These are phyloP conservation scores for Trichogramma pretiosum DNA, from an alignment of 1,140 invertebrate species.

Conservation along the genomic window DNA sequence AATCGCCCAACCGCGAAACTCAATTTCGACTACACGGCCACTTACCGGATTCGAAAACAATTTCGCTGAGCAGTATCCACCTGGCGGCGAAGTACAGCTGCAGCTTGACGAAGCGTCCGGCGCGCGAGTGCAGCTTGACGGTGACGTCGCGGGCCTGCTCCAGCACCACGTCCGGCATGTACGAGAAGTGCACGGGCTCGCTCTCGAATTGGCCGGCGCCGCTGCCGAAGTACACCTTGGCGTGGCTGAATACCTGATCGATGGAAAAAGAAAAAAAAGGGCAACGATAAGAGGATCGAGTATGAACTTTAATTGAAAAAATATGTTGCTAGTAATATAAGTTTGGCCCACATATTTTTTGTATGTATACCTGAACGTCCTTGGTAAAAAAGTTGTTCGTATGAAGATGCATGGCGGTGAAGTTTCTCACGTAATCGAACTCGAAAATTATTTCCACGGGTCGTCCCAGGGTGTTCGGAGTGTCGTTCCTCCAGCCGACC, in stretches of 20 bases:
- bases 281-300: no score
- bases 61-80: constrained; percentile 84
- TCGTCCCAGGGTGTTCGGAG: constrained; percentile 45
- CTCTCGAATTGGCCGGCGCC: constrained; percentile 57
- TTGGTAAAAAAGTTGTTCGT: constrained; percentile 58
- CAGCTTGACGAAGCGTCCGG: constrained; percentile 67
- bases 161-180: constrained; percentile 71
- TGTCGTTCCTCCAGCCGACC: constrained; percentile 75
- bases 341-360: background rate
- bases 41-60: constrained; percentile 70
- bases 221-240: constrained; percentile 63
- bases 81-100: constrained; percentile 74
- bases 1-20: no score
- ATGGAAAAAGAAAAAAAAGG: background rate
- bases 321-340: no score
- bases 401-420: constrained; percentile 64
- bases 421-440: constrained; percentile 67
- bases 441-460: constrained; percentile 63
- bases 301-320: no score
- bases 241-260: constrained; percentile 58
- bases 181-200: constrained; percentile 59
- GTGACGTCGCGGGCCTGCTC: constrained; percentile 76
- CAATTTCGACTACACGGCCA: constrained; percentile 8
- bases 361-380: constrained; percentile 53
- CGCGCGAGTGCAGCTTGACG: constrained; percentile 68